These are phyloP conservation scores for Lacerta agilis DNA, from an alignment of 2,797 vertebrate species.

Conservation along the genomic window DNA sequence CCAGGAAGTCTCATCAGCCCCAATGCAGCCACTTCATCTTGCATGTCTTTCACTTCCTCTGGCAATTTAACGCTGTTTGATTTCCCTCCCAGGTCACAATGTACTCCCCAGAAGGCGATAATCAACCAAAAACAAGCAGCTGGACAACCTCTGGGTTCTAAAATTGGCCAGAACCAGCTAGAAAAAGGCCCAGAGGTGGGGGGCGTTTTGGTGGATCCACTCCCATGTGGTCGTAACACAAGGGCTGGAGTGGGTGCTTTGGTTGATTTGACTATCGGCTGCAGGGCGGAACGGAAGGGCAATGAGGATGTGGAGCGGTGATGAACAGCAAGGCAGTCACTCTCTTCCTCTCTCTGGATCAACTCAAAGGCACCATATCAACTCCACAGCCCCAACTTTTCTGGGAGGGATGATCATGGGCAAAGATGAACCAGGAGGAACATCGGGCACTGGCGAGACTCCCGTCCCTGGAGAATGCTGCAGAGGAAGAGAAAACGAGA, in stretches of 20 bases:
- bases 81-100: neutral
- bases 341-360: conserved; percentile 17
- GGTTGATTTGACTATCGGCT: conserved; percentile 48
- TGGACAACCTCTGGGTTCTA: neutral
- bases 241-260: conserved; percentile 50
- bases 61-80: rapidly evolving
- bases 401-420: conserved; percentile 52
- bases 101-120: neutral
- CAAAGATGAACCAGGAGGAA: conserved; percentile 59
- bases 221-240: neutral
- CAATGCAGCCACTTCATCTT: rapidly evolving
- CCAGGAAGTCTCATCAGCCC: neutral
- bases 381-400: conserved; percentile 54
- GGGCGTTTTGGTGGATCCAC: neutral
- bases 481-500: neutral
- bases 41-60: neutral
- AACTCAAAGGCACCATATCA: conserved; percentile 52
- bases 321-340: conserved; percentile 16
- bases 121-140: neutral
- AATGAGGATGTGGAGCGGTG: neutral
- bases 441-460: conserved; percentile 51
- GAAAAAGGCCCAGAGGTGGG: neutral
- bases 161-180: neutral
- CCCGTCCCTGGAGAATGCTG: conserved; percentile 46
- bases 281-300: conserved; percentile 23